phyloP scores from a whole-genome alignment of 2,797 vertebrate genomes.

The Sebastes matsubarae region DNA sequence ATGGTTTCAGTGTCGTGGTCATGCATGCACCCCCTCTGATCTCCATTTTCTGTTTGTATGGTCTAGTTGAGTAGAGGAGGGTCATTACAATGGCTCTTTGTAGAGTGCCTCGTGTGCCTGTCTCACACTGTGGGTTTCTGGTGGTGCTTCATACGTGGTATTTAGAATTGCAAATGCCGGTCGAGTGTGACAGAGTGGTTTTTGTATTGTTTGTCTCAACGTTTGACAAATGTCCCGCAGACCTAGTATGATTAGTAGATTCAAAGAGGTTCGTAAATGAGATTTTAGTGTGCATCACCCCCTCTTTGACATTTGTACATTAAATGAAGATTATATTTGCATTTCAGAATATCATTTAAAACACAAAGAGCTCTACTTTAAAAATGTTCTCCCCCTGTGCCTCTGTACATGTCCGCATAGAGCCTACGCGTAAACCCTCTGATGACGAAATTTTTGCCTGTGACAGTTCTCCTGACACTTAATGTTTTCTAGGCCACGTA shows the following conservation, averaged over 20 bases:
- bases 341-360: conserved; percentile 46
- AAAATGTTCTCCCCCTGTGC: neutral
- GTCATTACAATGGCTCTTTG: conserved; percentile 78
- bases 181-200: conserved; percentile 72
- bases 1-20: conserved; percentile 49
- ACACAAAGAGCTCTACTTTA: neutral
- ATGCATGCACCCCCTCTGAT: conserved; percentile 59
- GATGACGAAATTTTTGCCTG: neutral
- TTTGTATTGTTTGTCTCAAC: conserved; percentile 70
- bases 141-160: conserved; percentile 66
- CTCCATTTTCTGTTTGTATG: conserved; percentile 66
- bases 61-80: conserved; percentile 57
- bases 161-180: conserved; percentile 80
- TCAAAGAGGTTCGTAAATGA: conserved; percentile 59
- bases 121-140: conserved; percentile 74
- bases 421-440: neutral
- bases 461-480: neutral
- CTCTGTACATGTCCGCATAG: neutral
- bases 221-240: conserved; percentile 64
- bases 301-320: conserved; percentile 62
- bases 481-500: conserved; percentile 49
- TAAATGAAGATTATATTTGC: conserved; percentile 49
- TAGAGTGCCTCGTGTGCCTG: conserved; percentile 58
- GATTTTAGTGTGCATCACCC: conserved; percentile 33
- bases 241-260: conserved; percentile 55